Percentiles rank a stretch among this genome's conserved stretches.
Evolutionary conservation across 2,888 invertebrate genomes (phyloP).

Genomic region (Acronicta leporina): DNA sequence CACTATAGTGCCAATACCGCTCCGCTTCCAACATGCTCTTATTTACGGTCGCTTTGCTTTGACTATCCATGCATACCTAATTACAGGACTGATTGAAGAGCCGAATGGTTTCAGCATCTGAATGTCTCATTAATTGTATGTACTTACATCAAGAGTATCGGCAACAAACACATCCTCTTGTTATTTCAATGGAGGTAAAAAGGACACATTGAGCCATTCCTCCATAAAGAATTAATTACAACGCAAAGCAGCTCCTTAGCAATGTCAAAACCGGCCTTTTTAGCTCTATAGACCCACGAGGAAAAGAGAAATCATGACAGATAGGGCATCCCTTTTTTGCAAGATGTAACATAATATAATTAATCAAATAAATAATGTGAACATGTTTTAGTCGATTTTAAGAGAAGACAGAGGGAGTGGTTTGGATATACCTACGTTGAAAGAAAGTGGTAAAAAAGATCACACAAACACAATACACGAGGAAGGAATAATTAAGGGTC

Average conservation of each 20-base stretch:
- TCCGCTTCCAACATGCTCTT: constrained; percentile 11
- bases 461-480: constrained; percentile 1
- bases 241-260: too few species aligned
- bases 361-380: too few species aligned
- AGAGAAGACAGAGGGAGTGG: constrained; percentile 7
- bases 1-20: constrained; percentile 13
- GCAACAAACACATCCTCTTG: too few species aligned
- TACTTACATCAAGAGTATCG: too few species aligned
- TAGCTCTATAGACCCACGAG: too few species aligned
- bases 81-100: constrained; percentile 14
- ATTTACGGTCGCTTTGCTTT: constrained; percentile 8
- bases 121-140: not conserved
- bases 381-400: constrained; percentile 18
- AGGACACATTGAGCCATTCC: too few species aligned
- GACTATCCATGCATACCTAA: constrained; percentile 12
- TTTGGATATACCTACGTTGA: not conserved
- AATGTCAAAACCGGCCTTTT: too few species aligned
- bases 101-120: constrained; percentile 21
- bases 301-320: too few species aligned
- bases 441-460: constrained; percentile 8
- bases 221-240: too few species aligned
- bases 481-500: constrained; percentile 2
- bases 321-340: too few species aligned
- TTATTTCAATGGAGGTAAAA: too few species aligned
- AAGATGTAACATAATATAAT: too few species aligned